Evolutionary conservation across 2,888 invertebrate genomes (phyloP), one percentile per base, ranked within the genome.

Genomic region (Coleophora deauratella): DNA sequence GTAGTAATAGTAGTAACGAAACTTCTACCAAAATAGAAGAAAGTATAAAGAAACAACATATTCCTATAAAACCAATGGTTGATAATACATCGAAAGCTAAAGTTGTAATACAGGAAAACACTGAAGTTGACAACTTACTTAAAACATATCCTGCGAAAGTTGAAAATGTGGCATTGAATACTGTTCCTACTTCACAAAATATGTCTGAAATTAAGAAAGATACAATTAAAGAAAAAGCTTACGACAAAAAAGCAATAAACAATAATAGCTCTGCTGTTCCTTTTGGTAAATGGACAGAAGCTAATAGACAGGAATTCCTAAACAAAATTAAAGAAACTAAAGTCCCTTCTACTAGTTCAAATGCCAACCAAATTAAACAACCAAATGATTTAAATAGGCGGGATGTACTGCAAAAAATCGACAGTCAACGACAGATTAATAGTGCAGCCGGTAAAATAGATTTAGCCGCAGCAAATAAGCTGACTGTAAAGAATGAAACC

Each of bases 231-330:
- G 27, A 38, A 1, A 50, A 9, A 10, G 21, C 51, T 40, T 14
- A 41, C 13, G 61, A 63, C 43, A 21, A 54, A 15, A 75, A 70
- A 50, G 58, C 69, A 33, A 57, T 59, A 1, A 71, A 66, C 38
- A 76, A 72, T 48, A 78, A 74, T 50, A 69, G 74, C 47, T 54
- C 64, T 21, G 69, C 75, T 30, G 85, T 85, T 32, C 85, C 85
- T 28, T 85, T 85, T 55, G 85, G 85, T 7, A 72, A 80, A 58
- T 85, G 85, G 85, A 85, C 85, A 31, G 79, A 77, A 46, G 82
- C 68, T 6, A 76, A 85, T 49, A 75, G 81, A 41, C 80, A 82
- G 59, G 80, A 76, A 33, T 85, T 82, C 56, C 57, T 85, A 13
- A 73, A 74, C 49, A 80, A 80, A 66, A 74, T 84, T 40, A 82